A percentile compares a stretch with the other conserved stretches of the same genome.
phyloP scores from a whole-genome alignment of 2,113 vertebrate species.

The Zeus faber region DNA sequence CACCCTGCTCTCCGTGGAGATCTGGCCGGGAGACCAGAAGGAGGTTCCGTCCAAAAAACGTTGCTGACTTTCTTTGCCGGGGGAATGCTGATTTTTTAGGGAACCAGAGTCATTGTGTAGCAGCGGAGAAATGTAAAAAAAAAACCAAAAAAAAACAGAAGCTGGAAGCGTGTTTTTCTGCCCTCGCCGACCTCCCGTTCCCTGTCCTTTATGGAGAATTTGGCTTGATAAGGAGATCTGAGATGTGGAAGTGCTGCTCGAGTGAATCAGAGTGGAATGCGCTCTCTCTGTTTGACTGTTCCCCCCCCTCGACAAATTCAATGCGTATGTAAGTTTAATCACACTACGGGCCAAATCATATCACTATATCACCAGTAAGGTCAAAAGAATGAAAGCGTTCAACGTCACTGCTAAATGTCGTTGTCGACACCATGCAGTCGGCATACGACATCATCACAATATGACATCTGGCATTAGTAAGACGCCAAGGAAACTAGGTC shows the following conservation, averaged over 20 bases:
- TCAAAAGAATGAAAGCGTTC: too few relatives aligned
- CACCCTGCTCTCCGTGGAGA: not conserved
- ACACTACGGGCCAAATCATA: too few relatives aligned
- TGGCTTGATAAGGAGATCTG: not conserved
- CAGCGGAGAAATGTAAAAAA: not conserved
- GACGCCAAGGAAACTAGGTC: too few relatives aligned
- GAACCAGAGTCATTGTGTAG: not conserved
- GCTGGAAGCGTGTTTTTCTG: not conserved
- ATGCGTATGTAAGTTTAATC: too few relatives aligned
- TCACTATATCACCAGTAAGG: too few relatives aligned
- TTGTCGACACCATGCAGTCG: not conserved
- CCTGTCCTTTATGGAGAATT: not conserved
- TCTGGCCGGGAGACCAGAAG: not conserved
- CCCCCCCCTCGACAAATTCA: not conserved
- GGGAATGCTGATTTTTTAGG: not conserved
- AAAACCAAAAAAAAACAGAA: not conserved
- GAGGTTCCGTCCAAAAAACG: too few relatives aligned
- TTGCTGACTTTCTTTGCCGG: not conserved
- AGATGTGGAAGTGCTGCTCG: not conserved
- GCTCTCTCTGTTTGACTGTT: not conserved
- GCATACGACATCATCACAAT: not conserved
- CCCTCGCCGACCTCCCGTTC: too few relatives aligned
- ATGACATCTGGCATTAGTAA: not conserved
- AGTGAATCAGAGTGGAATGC: not conserved
- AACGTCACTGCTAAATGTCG: not conserved